phyloP scores from a whole-genome alignment of 37 sponge, comb jelly and placozoan species.

The Bolinopsis microptera region DNA sequence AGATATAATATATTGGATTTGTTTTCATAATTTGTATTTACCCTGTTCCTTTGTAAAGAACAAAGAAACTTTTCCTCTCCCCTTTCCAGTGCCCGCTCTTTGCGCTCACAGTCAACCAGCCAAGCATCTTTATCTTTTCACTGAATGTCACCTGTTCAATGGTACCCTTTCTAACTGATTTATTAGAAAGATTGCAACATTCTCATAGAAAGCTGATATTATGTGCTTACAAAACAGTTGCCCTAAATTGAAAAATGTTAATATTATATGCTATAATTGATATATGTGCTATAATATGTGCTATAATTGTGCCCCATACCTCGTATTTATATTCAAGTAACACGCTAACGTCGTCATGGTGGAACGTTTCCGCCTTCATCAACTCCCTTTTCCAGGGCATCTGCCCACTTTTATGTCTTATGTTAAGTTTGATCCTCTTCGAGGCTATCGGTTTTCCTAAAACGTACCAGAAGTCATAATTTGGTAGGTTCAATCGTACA shows the following conservation, averaged over 20 bases:
- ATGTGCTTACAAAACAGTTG: background rate
- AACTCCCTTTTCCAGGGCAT: background rate
- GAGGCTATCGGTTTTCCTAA: background rate
- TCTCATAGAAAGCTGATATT: background rate
- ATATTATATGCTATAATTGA: too few relatives aligned
- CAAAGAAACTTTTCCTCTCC: background rate
- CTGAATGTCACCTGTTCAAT: background rate
- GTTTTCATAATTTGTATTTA: too few relatives aligned
- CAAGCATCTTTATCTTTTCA: background rate
- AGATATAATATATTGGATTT: too few relatives aligned
- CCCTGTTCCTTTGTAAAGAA: background rate
- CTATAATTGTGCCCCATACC: too few relatives aligned
- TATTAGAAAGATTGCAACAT: background rate
- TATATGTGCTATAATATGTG: too few relatives aligned
- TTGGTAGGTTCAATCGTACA: too few relatives aligned
- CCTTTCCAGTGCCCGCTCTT: conserved; percentile 23
- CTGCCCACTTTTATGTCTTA: background rate
- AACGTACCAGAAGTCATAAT: too few relatives aligned
- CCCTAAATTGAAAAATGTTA: too few relatives aligned
- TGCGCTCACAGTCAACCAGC: conserved; percentile 1
- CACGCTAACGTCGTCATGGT: background rate
- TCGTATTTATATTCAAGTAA: background rate
- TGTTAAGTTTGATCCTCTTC: background rate
- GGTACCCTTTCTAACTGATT: background rate
- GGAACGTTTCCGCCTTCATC: background rate